These are phyloP conservation scores for Diprion similis DNA, from an alignment of 1,140 invertebrate species.

Conservation along the genomic window DNA sequence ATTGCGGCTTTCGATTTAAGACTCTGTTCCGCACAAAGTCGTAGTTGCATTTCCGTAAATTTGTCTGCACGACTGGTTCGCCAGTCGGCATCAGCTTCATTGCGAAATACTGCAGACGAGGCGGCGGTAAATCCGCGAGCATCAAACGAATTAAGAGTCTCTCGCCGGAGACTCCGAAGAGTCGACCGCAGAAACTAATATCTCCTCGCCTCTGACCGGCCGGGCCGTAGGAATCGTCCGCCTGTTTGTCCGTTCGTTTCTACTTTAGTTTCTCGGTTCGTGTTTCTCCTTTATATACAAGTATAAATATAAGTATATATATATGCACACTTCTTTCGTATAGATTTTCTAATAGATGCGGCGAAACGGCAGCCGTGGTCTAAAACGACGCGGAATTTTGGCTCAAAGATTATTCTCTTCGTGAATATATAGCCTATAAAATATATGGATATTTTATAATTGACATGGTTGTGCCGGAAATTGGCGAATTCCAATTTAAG, in stretches of 20 bases:
- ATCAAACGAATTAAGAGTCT: conserved; percentile 64
- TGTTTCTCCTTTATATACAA: conserved; percentile 22
- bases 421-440: conserved; percentile 12
- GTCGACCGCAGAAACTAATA: conserved; percentile 64
- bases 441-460: not conserved
- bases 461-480: not conserved
- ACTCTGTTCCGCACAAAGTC: no score
- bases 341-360: conserved; percentile 42
- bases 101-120: conserved; percentile 43
- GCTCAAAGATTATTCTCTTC: conserved; percentile 16
- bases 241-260: conserved; percentile 29
- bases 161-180: conserved; percentile 56
- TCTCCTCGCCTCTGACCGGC: conserved; percentile 54
- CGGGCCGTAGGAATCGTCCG: conserved; percentile 10
- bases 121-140: conserved; percentile 60
- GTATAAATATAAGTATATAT: not conserved
- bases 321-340: conserved; percentile 28
- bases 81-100: conserved; percentile 12
- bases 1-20: no score
- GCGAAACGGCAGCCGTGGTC: conserved; percentile 35
- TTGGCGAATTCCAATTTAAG: no score
- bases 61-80: not conserved
- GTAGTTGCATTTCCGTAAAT: not conserved
- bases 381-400: conserved; percentile 33
- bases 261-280: conserved; percentile 31